Evolutionary conservation across 2,888 invertebrate species (phyloP), one percentile per base, ranked within the genome.

Genomic region (Eudiplozoon nipponicum): DNA sequence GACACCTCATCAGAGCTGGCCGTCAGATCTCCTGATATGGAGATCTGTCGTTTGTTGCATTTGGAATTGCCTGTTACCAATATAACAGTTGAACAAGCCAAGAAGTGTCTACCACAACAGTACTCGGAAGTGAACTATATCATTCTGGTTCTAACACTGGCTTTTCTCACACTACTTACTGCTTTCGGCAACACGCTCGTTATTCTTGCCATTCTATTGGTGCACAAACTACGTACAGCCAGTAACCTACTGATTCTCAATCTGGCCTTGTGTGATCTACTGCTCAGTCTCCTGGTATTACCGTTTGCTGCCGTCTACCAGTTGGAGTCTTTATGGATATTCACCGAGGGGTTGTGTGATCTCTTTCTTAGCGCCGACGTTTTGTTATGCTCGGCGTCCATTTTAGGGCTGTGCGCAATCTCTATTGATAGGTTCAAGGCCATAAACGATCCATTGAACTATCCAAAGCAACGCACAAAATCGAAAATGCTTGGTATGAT

Each of bases 401-500:
- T 54, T 29, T 43, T 55, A 2, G 54, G 55, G 40, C 46, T 54
- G 22, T 52, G 54, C 42, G 52, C 52, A 34, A 55, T 54, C 38
- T 51, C 51, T 28, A 38, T 54, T 17, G 54, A 54, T 44, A 48
- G 54, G 21, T 55, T 52, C 37, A 49, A 53, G 28, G 55, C 54
- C 42, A 55, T 55, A 21, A 55, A 54, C 1, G 47, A 46, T 5
- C 55, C 55, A 1, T 42, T 55, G 4, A 44, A 47, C 2, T 54
- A 55, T 35, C 49, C 50, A 0, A 48, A 51, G 4, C 50, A 50
- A 28, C 45, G 54, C 7, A 52, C 48, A 28, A 75, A 74, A 52
- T 49, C 48, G 26, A 38, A 48, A 2, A 38, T 52, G 22, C 48
- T 48, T 13, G 43, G 46, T 28, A 54, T 55, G 52, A 52, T 55